phyloP scores from a whole-genome alignment of 2,113 vertebrate species.

The Rynchops niger region DNA sequence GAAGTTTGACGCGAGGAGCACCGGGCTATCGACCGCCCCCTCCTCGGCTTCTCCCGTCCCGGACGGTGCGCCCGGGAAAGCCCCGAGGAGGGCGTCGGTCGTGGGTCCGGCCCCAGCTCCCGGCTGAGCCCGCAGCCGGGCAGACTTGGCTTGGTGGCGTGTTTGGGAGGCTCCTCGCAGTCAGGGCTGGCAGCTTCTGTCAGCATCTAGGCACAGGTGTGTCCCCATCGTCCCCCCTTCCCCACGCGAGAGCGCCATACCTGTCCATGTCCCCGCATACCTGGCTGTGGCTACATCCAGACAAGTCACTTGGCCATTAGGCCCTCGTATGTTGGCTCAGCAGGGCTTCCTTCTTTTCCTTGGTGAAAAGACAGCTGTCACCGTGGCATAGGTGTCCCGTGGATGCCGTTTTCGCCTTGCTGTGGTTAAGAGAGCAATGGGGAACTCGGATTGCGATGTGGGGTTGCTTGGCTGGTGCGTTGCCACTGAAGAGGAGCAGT shows the following conservation, averaged over 20 bases:
- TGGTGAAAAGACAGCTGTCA: not conserved
- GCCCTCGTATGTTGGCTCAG: accelerated
- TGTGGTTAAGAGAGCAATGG: not conserved
- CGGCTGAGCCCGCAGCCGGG: not conserved
- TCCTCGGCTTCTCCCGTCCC: not conserved
- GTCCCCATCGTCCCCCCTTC: not conserved
- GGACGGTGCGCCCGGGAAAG: not conserved
- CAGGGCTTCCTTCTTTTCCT: not conserved
- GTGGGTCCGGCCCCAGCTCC: not conserved
- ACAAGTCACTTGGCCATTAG: not conserved
- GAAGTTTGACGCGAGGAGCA: not conserved
- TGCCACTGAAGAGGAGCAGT: not conserved
- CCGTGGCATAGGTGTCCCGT: accelerated
- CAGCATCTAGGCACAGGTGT: not conserved
- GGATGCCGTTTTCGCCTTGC: accelerated
- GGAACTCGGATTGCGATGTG: accelerated
- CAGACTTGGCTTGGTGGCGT: not conserved
- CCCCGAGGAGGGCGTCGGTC: not conserved
- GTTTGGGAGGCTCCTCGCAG: not conserved
- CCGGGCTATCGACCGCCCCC: not conserved
- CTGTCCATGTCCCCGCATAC: too few species aligned
- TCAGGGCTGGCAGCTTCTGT: not conserved
- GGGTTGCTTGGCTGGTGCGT: not conserved
- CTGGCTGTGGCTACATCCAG: not conserved
- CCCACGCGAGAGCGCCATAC: accelerated